Evolutionary conservation across 2,888 invertebrate genomes (phyloP).

Genomic region (Drosophila cracens): DNA sequence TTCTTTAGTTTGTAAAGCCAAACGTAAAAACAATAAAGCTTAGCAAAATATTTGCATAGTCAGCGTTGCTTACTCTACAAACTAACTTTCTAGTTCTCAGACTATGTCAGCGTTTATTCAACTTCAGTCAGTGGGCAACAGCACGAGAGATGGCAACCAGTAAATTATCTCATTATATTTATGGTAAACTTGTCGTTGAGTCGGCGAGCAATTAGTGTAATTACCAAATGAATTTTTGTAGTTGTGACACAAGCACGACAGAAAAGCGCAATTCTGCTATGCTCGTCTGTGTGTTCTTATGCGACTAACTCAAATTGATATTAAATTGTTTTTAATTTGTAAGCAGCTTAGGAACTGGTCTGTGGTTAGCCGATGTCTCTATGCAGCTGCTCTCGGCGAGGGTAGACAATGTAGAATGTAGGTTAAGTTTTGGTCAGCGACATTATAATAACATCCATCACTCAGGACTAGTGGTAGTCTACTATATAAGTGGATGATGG

Average conservation of each 20-base stretch:
- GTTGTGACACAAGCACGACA: conserved; percentile 2
- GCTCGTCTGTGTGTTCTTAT: conserved; percentile 7
- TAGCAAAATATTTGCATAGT: neutral
- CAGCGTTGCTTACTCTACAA: neutral
- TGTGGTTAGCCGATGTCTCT: conserved; percentile 16
- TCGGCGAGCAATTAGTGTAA: conserved; percentile 65
- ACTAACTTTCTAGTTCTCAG: conserved; percentile 9
- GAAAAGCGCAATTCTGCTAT: conserved; percentile 14
- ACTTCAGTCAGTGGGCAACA: neutral
- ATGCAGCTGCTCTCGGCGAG: conserved; percentile 11
- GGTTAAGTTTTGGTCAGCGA: conserved; percentile 53
- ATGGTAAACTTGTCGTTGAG: conserved; percentile 22
- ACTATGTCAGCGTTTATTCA: neutral
- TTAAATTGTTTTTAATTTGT: conserved; percentile 68
- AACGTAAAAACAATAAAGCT: neutral
- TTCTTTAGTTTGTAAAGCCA: neutral
- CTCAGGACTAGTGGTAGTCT: conserved; percentile 35
- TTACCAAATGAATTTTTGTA: conserved; percentile 49
- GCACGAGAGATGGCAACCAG: conserved; percentile 41
- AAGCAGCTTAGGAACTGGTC: conserved; percentile 56
- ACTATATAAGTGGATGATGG: conserved; percentile 50
- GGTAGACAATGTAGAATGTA: conserved; percentile 14
- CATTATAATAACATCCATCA: conserved; percentile 77
- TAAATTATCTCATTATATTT: conserved; percentile 64
- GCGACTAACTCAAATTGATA: conserved; percentile 41